Conservation (phyloP, 2,113 vertebrate genomes). For the Pollachius pollachius region DNA sequence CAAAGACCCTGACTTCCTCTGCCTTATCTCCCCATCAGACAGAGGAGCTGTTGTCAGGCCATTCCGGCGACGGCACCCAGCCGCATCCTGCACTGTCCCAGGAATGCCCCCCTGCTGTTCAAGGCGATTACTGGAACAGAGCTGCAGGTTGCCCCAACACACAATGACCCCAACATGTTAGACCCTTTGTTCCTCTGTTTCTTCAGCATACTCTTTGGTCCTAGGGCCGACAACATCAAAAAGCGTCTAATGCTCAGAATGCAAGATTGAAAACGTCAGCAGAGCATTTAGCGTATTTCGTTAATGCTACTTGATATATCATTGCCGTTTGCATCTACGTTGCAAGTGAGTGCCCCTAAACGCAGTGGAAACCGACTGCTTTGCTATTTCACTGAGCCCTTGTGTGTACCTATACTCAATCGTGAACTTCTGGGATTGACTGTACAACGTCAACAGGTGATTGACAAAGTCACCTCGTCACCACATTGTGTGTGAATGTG, state of each 20-base stretch:
- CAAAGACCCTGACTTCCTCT: slow-evolving; percentile 56
- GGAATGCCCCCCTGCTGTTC: slow-evolving; percentile 19
- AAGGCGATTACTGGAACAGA: neutral
- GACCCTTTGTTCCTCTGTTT: slow-evolving; percentile 3
- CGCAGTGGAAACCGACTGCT: too few species aligned
- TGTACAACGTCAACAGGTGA: slow-evolving; percentile 54
- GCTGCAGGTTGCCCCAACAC: neutral
- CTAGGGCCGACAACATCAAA: too few species aligned
- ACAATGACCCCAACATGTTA: neutral
- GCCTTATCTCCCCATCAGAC: slow-evolving; percentile 62
- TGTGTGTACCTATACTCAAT: neutral
- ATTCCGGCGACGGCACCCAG: slow-evolving; percentile 15
- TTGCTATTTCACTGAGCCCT: neutral
- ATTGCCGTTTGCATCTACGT: too few species aligned
- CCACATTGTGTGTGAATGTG: slow-evolving; percentile 19
- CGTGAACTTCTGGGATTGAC: slow-evolving; percentile 43
- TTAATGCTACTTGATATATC: too few species aligned
- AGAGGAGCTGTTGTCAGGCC: slow-evolving; percentile 48
- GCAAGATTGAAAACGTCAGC: too few species aligned
- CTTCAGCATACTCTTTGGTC: too few species aligned
- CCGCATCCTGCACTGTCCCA: slow-evolving; percentile 1
- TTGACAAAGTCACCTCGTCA: slow-evolving; percentile 48
- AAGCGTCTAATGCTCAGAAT: too few species aligned
- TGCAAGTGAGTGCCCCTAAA: too few species aligned
- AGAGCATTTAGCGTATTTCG: too few species aligned